Evolutionary conservation across 2,113 vertebrate species (phyloP), one percentile per base, ranked within the genome.

Genomic region (Mobula hypostoma): DNA sequence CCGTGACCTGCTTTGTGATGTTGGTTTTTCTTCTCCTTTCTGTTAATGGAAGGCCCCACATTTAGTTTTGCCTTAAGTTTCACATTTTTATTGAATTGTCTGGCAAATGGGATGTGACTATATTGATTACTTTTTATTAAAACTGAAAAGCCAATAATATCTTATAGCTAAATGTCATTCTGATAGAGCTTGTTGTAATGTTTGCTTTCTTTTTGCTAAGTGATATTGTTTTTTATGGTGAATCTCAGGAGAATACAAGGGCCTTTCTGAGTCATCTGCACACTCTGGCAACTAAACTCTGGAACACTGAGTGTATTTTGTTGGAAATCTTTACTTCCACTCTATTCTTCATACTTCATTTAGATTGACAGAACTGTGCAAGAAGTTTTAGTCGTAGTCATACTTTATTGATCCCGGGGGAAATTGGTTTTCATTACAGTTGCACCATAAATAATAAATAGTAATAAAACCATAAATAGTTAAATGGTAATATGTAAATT

Each of bases 91-190:
- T 56, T 93, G 70, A 93, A 74, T 74, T 76, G n/a, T 40, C 70
- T 74, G 68, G 21, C 70, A 72, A 74, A 72, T 74, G 7, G 56
- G 68, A 6, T 93, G 12, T 74, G 91, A 72, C 36, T 40, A 56
- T 93, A 93, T 93, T 72, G 91, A 93, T 93, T 93, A 68, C 91
- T 93, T 93, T 93, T 93, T 93, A 93, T 93, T 93, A 74, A 93
- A 93, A 56, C 70, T 74, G 70, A 93, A 74, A 93, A 29, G 40
- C 70, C 36, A 74, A 48, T 74, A 72, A 40, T 72, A 93, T 70
- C 32, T 48, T 92, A 92, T 70, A 21, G 91, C 40, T 27, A 21
- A 93, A 93, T 74, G 61, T 90, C 85, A n/a, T 32, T 66, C 32
- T 36, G 32, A 87, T 61, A 29, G 56, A 7, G 1, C 80, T 83